Conservation (phyloP, 1,140 invertebrate genomes). For the Drosophila gunungcola region DNA sequence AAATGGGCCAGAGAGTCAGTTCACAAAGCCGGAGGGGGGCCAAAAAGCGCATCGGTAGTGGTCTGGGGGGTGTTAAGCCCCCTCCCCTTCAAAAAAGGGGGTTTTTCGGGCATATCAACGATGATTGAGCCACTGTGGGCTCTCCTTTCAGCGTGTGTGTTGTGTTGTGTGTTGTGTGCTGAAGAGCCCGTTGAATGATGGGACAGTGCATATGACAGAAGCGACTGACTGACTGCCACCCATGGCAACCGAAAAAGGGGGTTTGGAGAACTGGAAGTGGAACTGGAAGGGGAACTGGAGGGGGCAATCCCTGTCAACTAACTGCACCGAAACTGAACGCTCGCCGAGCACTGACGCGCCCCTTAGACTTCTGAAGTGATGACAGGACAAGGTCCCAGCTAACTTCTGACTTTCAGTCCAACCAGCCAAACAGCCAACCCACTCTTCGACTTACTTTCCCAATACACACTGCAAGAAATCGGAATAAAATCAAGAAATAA, state of each 20-base stretch:
- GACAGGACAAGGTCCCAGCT: conserved; percentile 53
- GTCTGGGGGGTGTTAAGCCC: too few relatives aligned
- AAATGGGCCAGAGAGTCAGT: conserved; percentile 27
- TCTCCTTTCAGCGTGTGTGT: conserved; percentile 8
- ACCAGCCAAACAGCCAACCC: background rate
- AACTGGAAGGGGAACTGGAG: background rate
- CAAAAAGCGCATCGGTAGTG: conserved; percentile 39
- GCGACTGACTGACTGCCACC: conserved; percentile 15
- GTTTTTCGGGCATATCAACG: conserved; percentile 14
- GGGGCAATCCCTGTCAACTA: conserved; percentile 41
- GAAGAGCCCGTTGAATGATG: conserved; percentile 34
- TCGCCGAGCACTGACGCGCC: conserved; percentile 36
- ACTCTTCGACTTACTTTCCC: conserved; percentile 5
- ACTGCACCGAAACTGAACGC: conserved; percentile 59
- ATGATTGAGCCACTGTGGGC: conserved; percentile 40
- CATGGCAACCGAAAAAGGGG: background rate
- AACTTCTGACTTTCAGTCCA: conserved; percentile 31
- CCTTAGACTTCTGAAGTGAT: conserved; percentile 60
- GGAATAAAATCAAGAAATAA: too few relatives aligned
- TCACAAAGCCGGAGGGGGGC: conserved; percentile 14
- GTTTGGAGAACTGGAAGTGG: background rate
- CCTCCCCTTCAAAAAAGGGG: background rate
- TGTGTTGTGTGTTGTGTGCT: background rate
- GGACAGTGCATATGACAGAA: conserved; percentile 59
- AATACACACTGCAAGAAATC: conserved; percentile 10